Evolutionary conservation across 2,797 vertebrate genomes (phyloP).

Genomic region (Knipowitschia caucasica): DNA sequence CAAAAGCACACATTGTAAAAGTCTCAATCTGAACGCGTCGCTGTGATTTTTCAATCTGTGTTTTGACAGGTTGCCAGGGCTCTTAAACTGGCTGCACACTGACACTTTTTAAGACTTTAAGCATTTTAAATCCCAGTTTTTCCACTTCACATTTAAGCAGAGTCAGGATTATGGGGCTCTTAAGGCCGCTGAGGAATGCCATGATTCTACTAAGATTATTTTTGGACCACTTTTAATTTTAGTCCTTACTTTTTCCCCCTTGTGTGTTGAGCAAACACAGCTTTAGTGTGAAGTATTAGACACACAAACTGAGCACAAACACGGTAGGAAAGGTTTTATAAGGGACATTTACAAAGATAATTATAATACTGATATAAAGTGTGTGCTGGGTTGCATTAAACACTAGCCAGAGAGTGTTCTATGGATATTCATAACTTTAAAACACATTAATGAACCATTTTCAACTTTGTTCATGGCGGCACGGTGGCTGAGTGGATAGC

Average conservation of each 20-base stretch:
- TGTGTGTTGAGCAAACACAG: slow-evolving; percentile 23
- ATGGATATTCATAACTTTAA: too few relatives aligned
- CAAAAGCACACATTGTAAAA: slow-evolving; percentile 57
- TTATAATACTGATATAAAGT: too few relatives aligned
- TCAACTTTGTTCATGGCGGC: too few relatives aligned
- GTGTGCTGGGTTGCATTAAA: too few relatives aligned
- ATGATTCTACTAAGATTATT: slow-evolving; percentile 50
- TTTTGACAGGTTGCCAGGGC: slow-evolving; percentile 57
- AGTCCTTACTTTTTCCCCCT: slow-evolving; percentile 17
- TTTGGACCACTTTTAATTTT: slow-evolving; percentile 41
- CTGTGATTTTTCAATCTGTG: slow-evolving; percentile 44
- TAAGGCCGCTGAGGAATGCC: slow-evolving; percentile 28
- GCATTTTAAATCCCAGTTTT: slow-evolving; percentile 58
- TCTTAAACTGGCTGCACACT: slow-evolving; percentile 50
- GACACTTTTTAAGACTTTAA: slow-evolving; percentile 63
- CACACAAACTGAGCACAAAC: too few relatives aligned
- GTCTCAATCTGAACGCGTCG: slow-evolving; percentile 29
- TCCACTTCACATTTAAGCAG: slow-evolving; percentile 49
- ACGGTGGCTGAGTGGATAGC: too few relatives aligned
- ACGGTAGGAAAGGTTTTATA: too few relatives aligned
- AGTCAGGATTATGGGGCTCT: slow-evolving; percentile 47
- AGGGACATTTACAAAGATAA: too few relatives aligned
- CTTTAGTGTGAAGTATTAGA: slow-evolving; percentile 19
- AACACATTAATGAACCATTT: too few relatives aligned
- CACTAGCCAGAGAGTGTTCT: too few relatives aligned